These are phyloP conservation scores for Tragelaphus strepsiceros DNA, from an alignment of 2,113 vertebrate species.

Conservation along the genomic window DNA sequence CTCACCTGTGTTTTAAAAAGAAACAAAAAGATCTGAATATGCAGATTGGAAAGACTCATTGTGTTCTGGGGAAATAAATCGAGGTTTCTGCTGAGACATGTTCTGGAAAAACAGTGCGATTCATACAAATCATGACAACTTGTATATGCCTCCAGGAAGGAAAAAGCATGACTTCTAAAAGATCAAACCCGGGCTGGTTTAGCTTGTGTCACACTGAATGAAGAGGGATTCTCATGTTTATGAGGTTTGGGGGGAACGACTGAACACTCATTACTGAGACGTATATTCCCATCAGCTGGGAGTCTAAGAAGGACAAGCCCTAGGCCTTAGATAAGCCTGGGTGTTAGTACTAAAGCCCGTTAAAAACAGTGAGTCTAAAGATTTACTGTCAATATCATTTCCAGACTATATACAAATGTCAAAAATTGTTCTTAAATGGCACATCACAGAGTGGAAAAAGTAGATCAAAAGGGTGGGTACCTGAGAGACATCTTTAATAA, in stretches of 20 bases:
- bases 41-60: neutral
- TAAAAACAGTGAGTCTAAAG: neutral
- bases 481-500: neutral
- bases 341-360: neutral
- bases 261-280: fast-evolving
- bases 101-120: neutral
- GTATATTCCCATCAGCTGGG: neutral
- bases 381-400: neutral
- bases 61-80: neutral
- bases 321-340: neutral
- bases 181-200: neutral
- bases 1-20: neutral
- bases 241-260: neutral
- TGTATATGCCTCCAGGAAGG: neutral
- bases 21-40: neutral
- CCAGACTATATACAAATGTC: neutral
- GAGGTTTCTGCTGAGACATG: neutral
- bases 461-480: neutral
- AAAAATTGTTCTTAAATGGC: neutral
- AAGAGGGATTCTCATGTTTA: no score
- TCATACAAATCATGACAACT: neutral
- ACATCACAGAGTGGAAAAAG: neutral
- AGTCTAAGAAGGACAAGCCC: no score
- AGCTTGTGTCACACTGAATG: neutral
- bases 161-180: neutral